phyloP scores from a whole-genome alignment of 2,113 vertebrate genomes.

The Crotophaga sulcirostris region DNA sequence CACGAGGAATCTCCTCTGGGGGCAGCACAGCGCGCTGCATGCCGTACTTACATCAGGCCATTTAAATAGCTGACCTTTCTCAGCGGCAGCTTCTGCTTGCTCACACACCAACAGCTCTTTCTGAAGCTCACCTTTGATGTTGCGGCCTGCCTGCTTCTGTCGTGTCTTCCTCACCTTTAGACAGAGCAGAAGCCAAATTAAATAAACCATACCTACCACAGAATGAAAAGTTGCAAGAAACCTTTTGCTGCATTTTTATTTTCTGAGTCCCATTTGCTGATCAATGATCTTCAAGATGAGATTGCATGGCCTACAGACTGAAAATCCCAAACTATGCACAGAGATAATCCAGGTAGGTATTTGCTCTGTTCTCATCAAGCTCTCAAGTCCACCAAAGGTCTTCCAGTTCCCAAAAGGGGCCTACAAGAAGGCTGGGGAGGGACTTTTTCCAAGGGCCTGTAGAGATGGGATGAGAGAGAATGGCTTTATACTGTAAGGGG shows the following conservation, averaged over 20 bases:
- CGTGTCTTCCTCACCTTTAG: not conserved
- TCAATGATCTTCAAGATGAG: not conserved
- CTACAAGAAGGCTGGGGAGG: no score
- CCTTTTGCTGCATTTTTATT: not conserved
- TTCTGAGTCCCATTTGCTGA: not conserved
- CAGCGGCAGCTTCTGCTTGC: conserved; percentile 31
- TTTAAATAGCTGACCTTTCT: conserved; percentile 53
- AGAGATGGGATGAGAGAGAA: no score
- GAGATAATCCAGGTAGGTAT: not conserved
- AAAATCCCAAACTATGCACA: not conserved
- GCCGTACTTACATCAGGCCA: conserved; percentile 56
- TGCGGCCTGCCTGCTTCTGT: not conserved
- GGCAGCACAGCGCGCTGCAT: not conserved
- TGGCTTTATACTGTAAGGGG: no score
- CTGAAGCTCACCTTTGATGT: conserved; percentile 41
- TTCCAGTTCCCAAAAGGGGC: no score
- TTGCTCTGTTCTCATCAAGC: not conserved
- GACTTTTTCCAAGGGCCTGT: no score
- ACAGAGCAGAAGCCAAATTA: not conserved
- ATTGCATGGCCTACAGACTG: not conserved
- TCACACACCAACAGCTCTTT: not conserved
- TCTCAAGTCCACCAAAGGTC: not conserved
- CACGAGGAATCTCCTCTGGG: conserved; percentile 39
- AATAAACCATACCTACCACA: not conserved
- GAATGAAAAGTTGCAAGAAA: not conserved